Conservation (phyloP, 1,140 invertebrate species). For the Drosophila kurseongensis region DNA sequence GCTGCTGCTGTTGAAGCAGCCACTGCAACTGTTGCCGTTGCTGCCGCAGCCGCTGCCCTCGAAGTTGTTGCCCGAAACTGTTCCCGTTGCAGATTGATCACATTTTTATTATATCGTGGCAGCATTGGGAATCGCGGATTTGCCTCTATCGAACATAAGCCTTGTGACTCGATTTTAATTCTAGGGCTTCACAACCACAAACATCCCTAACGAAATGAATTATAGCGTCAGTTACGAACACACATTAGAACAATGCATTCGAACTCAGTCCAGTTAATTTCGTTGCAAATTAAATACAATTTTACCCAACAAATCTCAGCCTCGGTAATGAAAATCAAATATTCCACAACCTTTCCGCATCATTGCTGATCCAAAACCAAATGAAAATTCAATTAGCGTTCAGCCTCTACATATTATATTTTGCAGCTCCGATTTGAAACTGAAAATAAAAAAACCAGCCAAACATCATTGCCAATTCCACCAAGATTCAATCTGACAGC, state of each 20-base stretch:
- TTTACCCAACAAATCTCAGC: conserved; percentile 16
- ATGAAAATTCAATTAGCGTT: conserved; percentile 43
- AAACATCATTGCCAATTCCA: conserved; percentile 39
- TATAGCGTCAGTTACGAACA: conserved; percentile 18
- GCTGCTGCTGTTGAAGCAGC: conserved; percentile 65
- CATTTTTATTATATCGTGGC: conserved; percentile 22
- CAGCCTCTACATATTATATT: conserved; percentile 22
- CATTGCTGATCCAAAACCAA: conserved; percentile 57
- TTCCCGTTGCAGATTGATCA: conserved; percentile 35
- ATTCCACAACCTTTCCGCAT: conserved; percentile 69
- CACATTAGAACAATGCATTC: conserved; percentile 36
- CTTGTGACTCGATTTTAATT: not conserved
- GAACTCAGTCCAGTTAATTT: not conserved
- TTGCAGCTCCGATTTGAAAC: conserved; percentile 19
- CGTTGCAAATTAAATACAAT: conserved; percentile 13
- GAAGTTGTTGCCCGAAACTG: conserved; percentile 3
- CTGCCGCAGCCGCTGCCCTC: conserved; percentile 17
- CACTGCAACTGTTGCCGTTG: conserved; percentile 43
- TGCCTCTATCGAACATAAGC: not conserved
- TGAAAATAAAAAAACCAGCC: conserved; percentile 18
- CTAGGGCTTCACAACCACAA: not conserved
- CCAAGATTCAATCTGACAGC: conserved; percentile 50
- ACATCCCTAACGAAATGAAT: not conserved
- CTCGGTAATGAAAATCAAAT: conserved; percentile 55
- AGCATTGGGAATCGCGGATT: conserved; percentile 6